Evolutionary conservation across 2,113 vertebrate species (phyloP), one percentile per base, ranked within the genome.

Genomic region (Pteronura brasiliensis): DNA sequence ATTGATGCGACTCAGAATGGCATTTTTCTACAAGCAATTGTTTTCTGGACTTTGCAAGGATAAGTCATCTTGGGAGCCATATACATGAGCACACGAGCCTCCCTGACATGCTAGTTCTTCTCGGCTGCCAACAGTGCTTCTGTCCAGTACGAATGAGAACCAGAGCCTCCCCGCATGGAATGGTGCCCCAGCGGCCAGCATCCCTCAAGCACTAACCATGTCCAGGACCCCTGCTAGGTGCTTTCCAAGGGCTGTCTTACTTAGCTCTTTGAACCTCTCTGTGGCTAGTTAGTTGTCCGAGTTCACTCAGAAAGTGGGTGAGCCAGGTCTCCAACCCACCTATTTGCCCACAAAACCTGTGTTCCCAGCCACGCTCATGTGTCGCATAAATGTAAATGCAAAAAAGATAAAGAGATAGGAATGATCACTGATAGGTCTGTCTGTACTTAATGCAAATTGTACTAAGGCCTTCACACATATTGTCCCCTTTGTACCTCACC

Each of bases 1-100:
- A 80, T 34, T 13, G 39, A 25, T 52, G 10, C 0, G 1, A 36
- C 36, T 82, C 34, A 11, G n/a, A 82, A 55, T 36, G 34, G 52
- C 20, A 17, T 76, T 52, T 92, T 72, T 29, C 34, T 69, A 1
- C 21, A 65, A 79, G 39, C 83, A 79, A 59, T 4, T 59, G 12
- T 23, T 76, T 59, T 12, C 21, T 20, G 77, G 61, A 84, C 44
- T 91, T 39, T 4, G 21, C 65, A 69, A 79, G 57, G 17, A 31
- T 23, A 59, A 31, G 34, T 52, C 29, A 55, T 49, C 13, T 17
- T 47, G 39, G 3, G 12, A 4, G 86, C 14, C 1, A 7, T 4
- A 1, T 0, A 31, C 23, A 6, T 3, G 59, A 42, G 21, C 39
- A 7, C 80, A 57, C 0, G 0, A 15, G 21, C 36, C 10, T 21